phyloP scores from a whole-genome alignment of 2,888 invertebrate species.

The Serrognathus titanus region DNA sequence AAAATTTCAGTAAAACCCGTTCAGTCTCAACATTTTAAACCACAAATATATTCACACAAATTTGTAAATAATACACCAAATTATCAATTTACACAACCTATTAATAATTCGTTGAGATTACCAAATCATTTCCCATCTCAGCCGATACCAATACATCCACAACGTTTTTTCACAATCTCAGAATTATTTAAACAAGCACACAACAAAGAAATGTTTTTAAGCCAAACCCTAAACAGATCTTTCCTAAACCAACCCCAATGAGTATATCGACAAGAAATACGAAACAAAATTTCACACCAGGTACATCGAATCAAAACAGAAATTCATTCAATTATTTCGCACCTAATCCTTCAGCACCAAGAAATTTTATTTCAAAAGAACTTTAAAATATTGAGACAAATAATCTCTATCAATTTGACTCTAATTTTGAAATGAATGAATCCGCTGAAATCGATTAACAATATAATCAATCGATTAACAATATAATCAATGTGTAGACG shows the following conservation, averaged over 20 bases:
- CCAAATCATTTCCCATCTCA: background rate
- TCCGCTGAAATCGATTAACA: background rate
- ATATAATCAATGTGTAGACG: background rate
- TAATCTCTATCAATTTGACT: background rate
- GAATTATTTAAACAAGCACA: background rate
- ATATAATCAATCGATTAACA: background rate
- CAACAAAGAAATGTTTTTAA: conserved; percentile 1
- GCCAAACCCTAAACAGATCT: background rate
- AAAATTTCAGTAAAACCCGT: conserved; percentile 9
- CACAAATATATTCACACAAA: background rate
- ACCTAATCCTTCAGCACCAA: background rate
- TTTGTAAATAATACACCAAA: too few relatives aligned
- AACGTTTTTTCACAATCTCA: background rate
- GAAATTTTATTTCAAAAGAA: background rate
- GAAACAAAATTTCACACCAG: background rate
- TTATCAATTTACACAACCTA: too few relatives aligned
- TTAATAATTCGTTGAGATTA: background rate
- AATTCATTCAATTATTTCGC: too few relatives aligned
- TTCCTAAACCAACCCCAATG: background rate
- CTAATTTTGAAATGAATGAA: background rate
- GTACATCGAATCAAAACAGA: background rate
- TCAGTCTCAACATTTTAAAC: background rate
- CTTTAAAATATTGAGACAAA: background rate
- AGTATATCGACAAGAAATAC: background rate
- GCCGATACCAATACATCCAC: background rate